phyloP scores from a whole-genome alignment of 2,113 vertebrate genomes.

The Tylochromis polylepis region DNA sequence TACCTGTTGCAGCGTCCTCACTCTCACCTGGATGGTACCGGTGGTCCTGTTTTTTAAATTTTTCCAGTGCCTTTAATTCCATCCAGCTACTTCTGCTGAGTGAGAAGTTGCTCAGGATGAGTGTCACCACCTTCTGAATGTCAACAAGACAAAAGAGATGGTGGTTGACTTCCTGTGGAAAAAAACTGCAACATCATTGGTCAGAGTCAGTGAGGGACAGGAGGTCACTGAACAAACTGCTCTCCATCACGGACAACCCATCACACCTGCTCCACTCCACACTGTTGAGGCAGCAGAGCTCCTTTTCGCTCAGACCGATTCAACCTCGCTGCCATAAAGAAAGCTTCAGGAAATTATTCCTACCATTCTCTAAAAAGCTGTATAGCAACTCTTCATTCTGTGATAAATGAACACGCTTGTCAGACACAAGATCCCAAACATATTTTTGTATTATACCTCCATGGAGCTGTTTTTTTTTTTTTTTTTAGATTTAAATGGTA shows the following conservation, averaged over 20 bases:
- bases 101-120: neutral
- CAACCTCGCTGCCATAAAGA: rapidly evolving
- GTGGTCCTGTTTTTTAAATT: too few species aligned
- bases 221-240: neutral
- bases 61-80: neutral
- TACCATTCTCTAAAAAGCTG: neutral
- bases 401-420: too few species aligned
- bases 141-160: neutral
- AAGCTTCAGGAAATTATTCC: neutral
- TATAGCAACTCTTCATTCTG: too few species aligned
- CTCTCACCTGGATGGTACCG: too few species aligned
- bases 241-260: neutral
- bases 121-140: neutral
- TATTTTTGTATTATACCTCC: too few species aligned
- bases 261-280: neutral
- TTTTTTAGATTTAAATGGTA: neutral
- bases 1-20: too few species aligned
- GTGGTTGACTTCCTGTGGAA: neutral
- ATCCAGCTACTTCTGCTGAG: neutral
- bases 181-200: neutral
- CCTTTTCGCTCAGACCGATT: rapidly evolving
- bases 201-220: neutral
- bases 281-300: neutral
- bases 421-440: too few species aligned
- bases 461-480: neutral